Percentiles rank a stretch among this genome's conserved stretches.
phyloP scores from a whole-genome alignment of 2,797 vertebrate genomes.

The Echeneis naucrates region DNA sequence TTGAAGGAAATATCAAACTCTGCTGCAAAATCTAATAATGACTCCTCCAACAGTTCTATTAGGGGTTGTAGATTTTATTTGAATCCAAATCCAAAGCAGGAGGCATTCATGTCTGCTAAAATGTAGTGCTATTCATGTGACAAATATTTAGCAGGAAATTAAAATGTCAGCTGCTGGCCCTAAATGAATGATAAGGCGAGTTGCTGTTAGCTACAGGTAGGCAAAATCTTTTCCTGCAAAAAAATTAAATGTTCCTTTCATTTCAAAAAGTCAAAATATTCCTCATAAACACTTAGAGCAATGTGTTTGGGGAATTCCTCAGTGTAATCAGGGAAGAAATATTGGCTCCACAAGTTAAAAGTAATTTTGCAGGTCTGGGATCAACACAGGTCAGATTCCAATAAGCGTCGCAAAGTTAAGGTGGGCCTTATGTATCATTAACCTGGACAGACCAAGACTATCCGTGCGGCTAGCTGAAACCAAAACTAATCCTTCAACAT shows the following conservation, averaged over 20 bases:
- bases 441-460: not conserved
- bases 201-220: too few relatives aligned
- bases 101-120: not conserved
- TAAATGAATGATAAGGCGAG: too few relatives aligned
- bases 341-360: not conserved
- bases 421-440: not conserved
- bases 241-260: not conserved
- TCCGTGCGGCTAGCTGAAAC: not conserved
- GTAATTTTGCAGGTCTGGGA: not conserved
- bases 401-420: not conserved
- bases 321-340: not conserved
- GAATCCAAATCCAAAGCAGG: too few relatives aligned
- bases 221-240: too few relatives aligned
- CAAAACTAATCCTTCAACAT: conserved; percentile 7
- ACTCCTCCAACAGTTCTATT: not conserved
- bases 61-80: not conserved
- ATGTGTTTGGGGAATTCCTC: not conserved
- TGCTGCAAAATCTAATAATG: not conserved
- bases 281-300: not conserved
- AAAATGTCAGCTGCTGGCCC: too few relatives aligned
- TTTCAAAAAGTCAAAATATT: not conserved
- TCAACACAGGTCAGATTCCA: not conserved
- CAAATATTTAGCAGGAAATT: too few relatives aligned
- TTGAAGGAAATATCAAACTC: too few relatives aligned
- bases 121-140: too few relatives aligned